phyloP scores from a whole-genome alignment of 35 echinoderm and acorn worm genomes.

The Chiridota heheva region DNA sequence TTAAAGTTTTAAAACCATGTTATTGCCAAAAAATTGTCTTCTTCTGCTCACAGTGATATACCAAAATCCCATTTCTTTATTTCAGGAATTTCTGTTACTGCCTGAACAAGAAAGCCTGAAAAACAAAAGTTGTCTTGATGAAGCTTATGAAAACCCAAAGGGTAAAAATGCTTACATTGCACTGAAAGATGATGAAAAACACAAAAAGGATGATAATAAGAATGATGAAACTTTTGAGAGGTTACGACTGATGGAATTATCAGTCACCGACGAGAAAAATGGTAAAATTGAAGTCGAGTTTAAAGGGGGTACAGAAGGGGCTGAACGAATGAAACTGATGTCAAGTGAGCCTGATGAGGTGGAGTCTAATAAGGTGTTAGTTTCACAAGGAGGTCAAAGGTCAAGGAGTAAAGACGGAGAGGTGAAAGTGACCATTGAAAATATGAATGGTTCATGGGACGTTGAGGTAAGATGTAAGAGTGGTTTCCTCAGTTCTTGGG shows the following conservation, averaged over 20 bases:
- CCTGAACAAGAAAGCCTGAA: constrained; percentile 26
- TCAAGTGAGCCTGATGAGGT: too few species aligned
- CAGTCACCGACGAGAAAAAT: neutral
- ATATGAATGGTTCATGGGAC: too few species aligned
- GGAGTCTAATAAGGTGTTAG: too few species aligned
- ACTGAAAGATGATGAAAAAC: constrained; percentile 3
- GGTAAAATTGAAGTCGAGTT: neutral
- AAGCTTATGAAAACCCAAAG: constrained; percentile 25
- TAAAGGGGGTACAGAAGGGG: too few species aligned
- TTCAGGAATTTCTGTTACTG: constrained; percentile 52
- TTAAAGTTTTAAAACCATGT: too few species aligned
- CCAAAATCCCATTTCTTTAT: neutral
- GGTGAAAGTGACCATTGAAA: too few species aligned
- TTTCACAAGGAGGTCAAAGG: too few species aligned
- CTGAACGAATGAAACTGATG: too few species aligned
- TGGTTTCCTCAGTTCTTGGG: too few species aligned
- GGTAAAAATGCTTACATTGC: constrained; percentile 20
- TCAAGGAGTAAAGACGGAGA: too few species aligned
- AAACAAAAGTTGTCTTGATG: constrained; percentile 4
- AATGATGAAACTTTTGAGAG: constrained; percentile 14
- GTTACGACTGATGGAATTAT: constrained; percentile 11
- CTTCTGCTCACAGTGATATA: neutral
- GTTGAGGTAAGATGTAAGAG: too few species aligned
- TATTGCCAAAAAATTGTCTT: too few species aligned
- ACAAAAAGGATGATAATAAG: neutral